These are phyloP conservation scores for Mormyrus hasselquistii DNA, from an alignment of 2,797 vertebrate genomes.

Conservation along the genomic window DNA sequence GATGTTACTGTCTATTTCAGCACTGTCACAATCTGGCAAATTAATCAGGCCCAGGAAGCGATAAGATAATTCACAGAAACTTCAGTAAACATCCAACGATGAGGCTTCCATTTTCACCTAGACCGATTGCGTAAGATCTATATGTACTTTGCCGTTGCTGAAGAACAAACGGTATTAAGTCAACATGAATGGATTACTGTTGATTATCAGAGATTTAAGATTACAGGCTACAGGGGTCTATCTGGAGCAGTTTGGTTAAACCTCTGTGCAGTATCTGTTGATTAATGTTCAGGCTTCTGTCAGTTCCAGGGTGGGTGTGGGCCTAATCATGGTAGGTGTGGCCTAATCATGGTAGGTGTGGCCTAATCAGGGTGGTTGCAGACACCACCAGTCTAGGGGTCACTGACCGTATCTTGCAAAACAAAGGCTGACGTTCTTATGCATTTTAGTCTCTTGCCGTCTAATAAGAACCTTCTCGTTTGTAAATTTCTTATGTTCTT, in stretches of 20 bases:
- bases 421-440: neutral
- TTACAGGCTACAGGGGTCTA: constrained; percentile 27
- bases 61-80: neutral
- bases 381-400: neutral
- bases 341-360: neutral
- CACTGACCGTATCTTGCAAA: neutral
- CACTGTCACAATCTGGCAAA: neutral
- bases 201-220: constrained; percentile 19
- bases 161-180: neutral
- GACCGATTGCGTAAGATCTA: neutral
- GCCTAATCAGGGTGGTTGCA: neutral
- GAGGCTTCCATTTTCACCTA: neutral
- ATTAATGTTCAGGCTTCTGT: neutral
- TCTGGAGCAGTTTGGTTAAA: constrained; percentile 22
- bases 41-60: neutral
- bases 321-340: neutral
- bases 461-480: neutral
- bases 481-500: too few species aligned
- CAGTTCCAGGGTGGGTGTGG: neutral
- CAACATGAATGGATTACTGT: neutral
- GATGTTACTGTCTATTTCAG: neutral
- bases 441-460: neutral
- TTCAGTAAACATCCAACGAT: neutral
- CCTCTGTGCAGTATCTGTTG: constrained; percentile 17
- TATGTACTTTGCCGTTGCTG: neutral